Evolutionary conservation across 1,140 invertebrate genomes (phyloP), one percentile per base, ranked within the genome.

Genomic region (Antheraea pernyi): DNA sequence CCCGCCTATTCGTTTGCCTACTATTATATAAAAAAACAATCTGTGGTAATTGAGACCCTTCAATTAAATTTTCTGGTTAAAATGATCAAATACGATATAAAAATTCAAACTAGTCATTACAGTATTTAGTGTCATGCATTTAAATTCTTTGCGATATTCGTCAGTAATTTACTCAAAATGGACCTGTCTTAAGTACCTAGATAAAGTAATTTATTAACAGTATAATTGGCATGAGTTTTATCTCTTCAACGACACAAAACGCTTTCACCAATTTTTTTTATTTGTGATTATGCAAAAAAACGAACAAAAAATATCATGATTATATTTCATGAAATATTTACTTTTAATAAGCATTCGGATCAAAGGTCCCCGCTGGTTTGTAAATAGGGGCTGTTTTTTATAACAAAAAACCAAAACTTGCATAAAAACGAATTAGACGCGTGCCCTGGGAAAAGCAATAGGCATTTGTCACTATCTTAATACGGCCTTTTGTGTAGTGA

Each of bases 311-410:
- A 68, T 19, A 42, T 30, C 65, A 59, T 65, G 76, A 84, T 86
- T 82, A 83, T 82, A 71, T 83, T 85, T 82, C 79, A 84, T 90
- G 85, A 91, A 91, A 90, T 91, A 91, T 91, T 91, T 90, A 90
- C 79, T 83, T 90, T 91, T 91, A 91, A 91, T 91, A 91, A 89
- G 86, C 83, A 82, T 71, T 71, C 76, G 82, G 89, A 90, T 90
- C 87, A 91, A 89, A 91, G 89, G 89, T 91, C 89, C 79, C 75
- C 75, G 75, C 78, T 85, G 80, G 76, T 86, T 84, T 83, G 80
- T 81, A 84, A 88, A 88, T 90, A 88, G 88, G 89, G 89, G 87
- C 82, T 72, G 66, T 74, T 69, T 69, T 46, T 67, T 74, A 68
- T 74, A 76, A 59, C 65, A 61, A 74, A 68, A 77, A 78, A 60